These are phyloP conservation scores for Chrysolina haemoptera DNA, from an alignment of 2,888 invertebrate species.

Conservation along the genomic window DNA sequence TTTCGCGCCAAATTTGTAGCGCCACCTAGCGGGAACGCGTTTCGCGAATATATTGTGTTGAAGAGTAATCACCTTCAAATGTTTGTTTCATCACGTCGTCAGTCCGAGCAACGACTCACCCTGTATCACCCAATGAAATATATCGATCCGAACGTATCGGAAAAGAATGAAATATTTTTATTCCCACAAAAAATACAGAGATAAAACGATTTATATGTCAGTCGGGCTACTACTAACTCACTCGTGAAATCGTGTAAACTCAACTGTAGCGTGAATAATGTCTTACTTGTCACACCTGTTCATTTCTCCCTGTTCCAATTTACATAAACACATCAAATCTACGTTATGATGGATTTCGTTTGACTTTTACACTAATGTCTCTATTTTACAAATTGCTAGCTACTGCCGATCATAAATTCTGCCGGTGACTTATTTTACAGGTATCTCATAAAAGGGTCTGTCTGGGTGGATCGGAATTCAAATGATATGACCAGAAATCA, in stretches of 20 bases:
- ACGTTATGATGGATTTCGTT: slow-evolving; percentile 39
- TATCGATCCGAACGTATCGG: neutral
- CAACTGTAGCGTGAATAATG: slow-evolving; percentile 49
- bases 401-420: slow-evolving; percentile 1
- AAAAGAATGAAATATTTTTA: slow-evolving; percentile 3
- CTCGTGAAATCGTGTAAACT: slow-evolving; percentile 45
- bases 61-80: too few relatives aligned
- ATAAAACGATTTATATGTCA: slow-evolving; percentile 12
- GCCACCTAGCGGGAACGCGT: too few relatives aligned
- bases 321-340: slow-evolving; percentile 49
- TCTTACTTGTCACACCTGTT: slow-evolving; percentile 51
- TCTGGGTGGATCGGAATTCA: too few relatives aligned
- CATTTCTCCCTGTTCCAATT: slow-evolving; percentile 46
- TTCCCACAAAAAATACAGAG: neutral
- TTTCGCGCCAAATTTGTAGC: too few relatives aligned
- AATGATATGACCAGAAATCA: too few relatives aligned
- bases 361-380: slow-evolving; percentile 46
- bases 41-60: too few relatives aligned
- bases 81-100: too few relatives aligned
- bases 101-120: too few relatives aligned
- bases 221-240: slow-evolving; percentile 27
- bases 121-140: neutral
- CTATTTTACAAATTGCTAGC: slow-evolving; percentile 45
- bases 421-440: neutral
- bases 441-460: neutral